A percentile compares a stretch with the other conserved stretches of the same genome.
Evolutionary conservation across 1,140 invertebrate genomes (phyloP).

Genomic region (Achatina immaculata): DNA sequence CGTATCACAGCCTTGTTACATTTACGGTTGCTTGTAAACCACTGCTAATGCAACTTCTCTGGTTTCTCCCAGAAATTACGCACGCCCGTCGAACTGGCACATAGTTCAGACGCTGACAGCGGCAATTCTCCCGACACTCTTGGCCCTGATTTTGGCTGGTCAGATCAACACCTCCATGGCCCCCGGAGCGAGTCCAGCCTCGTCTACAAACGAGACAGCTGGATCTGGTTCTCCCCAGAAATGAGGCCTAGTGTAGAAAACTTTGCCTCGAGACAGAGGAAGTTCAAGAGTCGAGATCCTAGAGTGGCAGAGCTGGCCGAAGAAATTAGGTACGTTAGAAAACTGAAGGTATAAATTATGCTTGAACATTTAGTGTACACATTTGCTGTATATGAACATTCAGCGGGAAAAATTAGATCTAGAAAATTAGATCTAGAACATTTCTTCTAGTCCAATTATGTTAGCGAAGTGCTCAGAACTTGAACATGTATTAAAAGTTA

Average conservation of each 20-base stretch:
- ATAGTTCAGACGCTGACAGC: not conserved
- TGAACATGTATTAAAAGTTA: not conserved
- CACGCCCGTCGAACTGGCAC: too few relatives aligned
- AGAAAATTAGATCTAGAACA: not conserved
- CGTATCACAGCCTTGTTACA: not conserved
- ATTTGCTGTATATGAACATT: not conserved
- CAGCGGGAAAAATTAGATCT: not conserved
- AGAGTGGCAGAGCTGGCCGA: slow-evolving; percentile 22
- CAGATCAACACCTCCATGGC: not conserved
- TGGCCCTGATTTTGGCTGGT: not conserved
- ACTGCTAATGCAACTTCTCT: not conserved
- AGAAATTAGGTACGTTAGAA: not conserved
- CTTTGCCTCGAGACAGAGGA: slow-evolving; percentile 13
- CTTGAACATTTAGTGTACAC: not conserved
- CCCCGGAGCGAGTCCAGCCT: slow-evolving; percentile 23
- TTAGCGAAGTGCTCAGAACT: not conserved
- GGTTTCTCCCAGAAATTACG: too few relatives aligned
- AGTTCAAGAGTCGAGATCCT: not conserved
- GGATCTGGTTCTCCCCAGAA: slow-evolving; percentile 31
- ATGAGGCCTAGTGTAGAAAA: slow-evolving; percentile 22
- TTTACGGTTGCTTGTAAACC: not conserved
- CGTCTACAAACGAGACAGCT: slow-evolving; percentile 26
- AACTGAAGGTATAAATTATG: not conserved
- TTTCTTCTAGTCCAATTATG: not conserved
- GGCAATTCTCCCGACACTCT: not conserved